These are phyloP conservation scores for Malacoctenus gilli DNA, from an alignment of 2,797 vertebrate species.

Conservation along the genomic window DNA sequence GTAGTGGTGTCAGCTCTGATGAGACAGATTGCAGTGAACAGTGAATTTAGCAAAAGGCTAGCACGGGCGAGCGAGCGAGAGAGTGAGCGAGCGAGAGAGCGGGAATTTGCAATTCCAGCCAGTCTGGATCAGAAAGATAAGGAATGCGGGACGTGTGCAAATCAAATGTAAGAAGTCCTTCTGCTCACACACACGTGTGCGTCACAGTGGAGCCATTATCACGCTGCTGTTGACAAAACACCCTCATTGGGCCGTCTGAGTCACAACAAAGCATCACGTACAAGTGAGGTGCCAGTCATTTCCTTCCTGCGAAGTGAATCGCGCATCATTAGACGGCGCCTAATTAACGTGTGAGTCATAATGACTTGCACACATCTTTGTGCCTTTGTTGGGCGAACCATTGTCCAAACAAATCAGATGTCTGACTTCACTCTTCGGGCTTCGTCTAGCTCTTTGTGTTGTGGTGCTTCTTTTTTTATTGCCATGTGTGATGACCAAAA, in stretches of 20 bases:
- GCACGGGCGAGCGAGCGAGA: neutral
- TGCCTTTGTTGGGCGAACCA: neutral
- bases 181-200: neutral
- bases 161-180: conserved; percentile 5
- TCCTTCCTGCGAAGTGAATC: conserved; percentile 30
- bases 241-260: conserved; percentile 31
- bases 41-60: conserved; percentile 22
- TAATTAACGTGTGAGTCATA: conserved; percentile 34
- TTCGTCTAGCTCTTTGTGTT: neutral
- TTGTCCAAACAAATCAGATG: neutral
- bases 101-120: neutral
- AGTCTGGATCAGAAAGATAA: neutral
- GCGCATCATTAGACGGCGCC: conserved; percentile 32
- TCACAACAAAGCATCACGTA: conserved; percentile 34
- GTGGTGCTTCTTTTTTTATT: neutral
- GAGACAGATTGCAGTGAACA: conserved; percentile 40
- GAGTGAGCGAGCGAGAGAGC: too few relatives aligned
- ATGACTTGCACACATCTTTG: conserved; percentile 11
- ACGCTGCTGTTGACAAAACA: conserved; percentile 30
- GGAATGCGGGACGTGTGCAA: neutral
- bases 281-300: conserved; percentile 22
- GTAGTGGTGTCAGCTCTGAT: conserved; percentile 48
- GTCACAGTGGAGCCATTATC: conserved; percentile 32
- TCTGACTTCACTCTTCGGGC: neutral
- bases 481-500: too few relatives aligned